phyloP scores from a whole-genome alignment of 2,113 vertebrate genomes.

The Gracilinanus agilis region DNA sequence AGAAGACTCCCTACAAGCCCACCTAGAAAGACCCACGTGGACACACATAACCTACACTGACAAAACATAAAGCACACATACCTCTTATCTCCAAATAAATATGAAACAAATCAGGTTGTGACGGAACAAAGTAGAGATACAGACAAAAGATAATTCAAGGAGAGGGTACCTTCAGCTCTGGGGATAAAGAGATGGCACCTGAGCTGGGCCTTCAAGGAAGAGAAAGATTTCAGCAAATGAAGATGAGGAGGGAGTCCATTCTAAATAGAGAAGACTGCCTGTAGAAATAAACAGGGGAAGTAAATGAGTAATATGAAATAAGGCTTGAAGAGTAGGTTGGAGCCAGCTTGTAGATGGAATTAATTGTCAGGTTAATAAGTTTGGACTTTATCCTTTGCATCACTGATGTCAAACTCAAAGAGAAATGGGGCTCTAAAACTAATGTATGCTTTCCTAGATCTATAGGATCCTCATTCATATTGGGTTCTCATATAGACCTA shows the following conservation, averaged over 20 bases:
- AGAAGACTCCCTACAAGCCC: background rate
- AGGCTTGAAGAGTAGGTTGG: background rate
- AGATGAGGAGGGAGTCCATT: background rate
- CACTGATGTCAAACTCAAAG: background rate
- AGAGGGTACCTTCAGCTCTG: too few relatives aligned
- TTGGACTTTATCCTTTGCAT: background rate
- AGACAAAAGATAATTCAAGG: background rate
- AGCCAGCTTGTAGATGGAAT: background rate
- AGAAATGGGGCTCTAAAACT: background rate
- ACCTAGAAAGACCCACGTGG: background rate
- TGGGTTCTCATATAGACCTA: background rate
- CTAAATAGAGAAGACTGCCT: background rate
- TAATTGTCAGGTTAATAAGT: background rate
- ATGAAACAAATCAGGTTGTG: background rate
- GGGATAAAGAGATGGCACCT: background rate
- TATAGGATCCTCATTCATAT: background rate
- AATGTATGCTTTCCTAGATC: background rate
- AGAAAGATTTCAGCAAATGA: background rate
- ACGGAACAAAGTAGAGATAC: background rate
- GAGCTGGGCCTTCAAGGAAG: background rate
- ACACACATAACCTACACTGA: background rate
- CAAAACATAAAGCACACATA: background rate
- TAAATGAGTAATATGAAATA: background rate
- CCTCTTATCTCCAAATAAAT: background rate
- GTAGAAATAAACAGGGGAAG: background rate